A percentile compares a stretch with the other conserved stretches of the same genome.
Conservation (phyloP, 2,113 vertebrate genomes). For the Rafetus swinhoei region DNA sequence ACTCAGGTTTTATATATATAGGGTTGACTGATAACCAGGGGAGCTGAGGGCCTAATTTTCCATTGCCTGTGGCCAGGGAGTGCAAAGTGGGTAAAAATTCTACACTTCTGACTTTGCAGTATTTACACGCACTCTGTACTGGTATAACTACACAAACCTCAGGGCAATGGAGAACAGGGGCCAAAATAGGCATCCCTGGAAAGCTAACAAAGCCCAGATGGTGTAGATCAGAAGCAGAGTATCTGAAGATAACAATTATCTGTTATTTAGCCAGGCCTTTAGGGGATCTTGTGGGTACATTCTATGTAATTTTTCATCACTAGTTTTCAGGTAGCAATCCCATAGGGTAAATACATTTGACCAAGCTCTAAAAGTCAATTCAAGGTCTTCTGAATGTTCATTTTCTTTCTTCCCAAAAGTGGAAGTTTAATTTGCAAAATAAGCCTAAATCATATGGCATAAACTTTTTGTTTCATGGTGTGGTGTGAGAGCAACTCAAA, state of each 20-base stretch:
- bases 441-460: not conserved
- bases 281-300: not conserved
- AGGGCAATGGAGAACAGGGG: not conserved
- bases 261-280: not conserved
- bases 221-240: not conserved
- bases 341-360: not conserved
- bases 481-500: not conserved
- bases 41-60: not conserved
- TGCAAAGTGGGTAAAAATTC: fast-evolving
- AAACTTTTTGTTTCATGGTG: not conserved
- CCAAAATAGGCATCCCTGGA: not conserved
- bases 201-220: not conserved
- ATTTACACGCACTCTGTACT: not conserved
- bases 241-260: not conserved
- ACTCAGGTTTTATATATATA: no score
- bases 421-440: not conserved
- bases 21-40: fast-evolving
- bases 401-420: not conserved
- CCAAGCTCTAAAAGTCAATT: not conserved
- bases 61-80: not conserved
- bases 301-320: fast-evolving
- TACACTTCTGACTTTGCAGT: not conserved
- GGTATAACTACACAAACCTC: not conserved
- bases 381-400: not conserved
- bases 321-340: not conserved